These are phyloP conservation scores for Parochlus steinenii DNA, from an alignment of 2,888 invertebrate genomes.

Conservation along the genomic window DNA sequence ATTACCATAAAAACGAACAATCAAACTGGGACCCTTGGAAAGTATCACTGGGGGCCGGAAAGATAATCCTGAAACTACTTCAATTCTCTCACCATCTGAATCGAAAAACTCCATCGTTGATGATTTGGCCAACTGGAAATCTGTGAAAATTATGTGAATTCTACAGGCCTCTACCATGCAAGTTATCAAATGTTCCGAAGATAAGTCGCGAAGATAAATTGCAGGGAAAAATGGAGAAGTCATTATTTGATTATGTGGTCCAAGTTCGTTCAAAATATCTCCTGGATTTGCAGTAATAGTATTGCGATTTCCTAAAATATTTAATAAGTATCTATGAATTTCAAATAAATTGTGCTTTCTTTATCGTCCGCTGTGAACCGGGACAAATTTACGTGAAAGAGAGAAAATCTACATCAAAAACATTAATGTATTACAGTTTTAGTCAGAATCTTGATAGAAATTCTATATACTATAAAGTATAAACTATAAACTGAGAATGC, in stretches of 20 bases:
- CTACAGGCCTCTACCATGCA: slow-evolving; percentile 40
- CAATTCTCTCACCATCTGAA: slow-evolving; percentile 45
- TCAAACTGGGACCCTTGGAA: slow-evolving; percentile 42
- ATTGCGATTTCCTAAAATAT: slow-evolving; percentile 37
- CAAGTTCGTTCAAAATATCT: slow-evolving; percentile 22
- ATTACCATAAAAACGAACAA: slow-evolving; percentile 51
- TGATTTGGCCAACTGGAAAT: slow-evolving; percentile 45
- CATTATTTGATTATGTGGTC: slow-evolving; percentile 33
- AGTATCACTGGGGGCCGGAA: slow-evolving; percentile 52
- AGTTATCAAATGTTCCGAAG: slow-evolving; percentile 44
- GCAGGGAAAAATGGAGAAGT: slow-evolving; percentile 52
- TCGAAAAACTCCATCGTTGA: slow-evolving; percentile 56
- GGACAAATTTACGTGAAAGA: too few species aligned
- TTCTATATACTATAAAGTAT: too few species aligned
- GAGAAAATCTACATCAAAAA: too few species aligned
- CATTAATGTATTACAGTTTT: too few species aligned
- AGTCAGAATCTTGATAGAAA: too few species aligned
- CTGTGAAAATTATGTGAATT: slow-evolving; percentile 45
- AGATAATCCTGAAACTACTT: slow-evolving; percentile 44
- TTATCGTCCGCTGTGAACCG: too few species aligned
- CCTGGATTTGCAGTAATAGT: slow-evolving; percentile 33
- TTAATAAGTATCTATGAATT: slow-evolving; percentile 4
- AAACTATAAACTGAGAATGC: too few species aligned
- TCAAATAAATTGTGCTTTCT: too few species aligned
- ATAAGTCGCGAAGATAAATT: slow-evolving; percentile 46